These are phyloP conservation scores for Siniperca scherzeri DNA, from an alignment of 2,797 vertebrate genomes.

Conservation along the genomic window DNA sequence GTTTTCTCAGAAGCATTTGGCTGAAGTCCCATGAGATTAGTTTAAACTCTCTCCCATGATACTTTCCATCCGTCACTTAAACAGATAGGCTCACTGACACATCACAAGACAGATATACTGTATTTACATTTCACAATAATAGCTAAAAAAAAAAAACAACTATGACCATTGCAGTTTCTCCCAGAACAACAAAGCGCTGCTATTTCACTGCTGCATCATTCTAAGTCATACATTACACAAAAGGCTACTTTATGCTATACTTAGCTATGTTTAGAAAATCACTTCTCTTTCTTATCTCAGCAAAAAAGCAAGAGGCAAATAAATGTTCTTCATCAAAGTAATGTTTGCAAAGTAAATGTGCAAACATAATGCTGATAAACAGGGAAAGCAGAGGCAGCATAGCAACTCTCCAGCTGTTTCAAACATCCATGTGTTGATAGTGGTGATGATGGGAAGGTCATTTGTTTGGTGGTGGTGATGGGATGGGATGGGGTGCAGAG, in stretches of 20 bases:
- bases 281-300: constrained; percentile 20
- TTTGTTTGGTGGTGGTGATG: constrained; percentile 8
- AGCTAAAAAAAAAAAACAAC: constrained; percentile 9
- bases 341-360: constrained; percentile 63
- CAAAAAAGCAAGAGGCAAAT: constrained; percentile 23
- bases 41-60: constrained; percentile 9
- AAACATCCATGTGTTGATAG: constrained; percentile 36
- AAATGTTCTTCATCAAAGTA: constrained; percentile 43
- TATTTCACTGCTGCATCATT: constrained; percentile 25
- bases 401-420: constrained; percentile 43
- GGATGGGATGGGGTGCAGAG: neutral
- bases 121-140: constrained; percentile 8
- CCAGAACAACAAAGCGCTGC: constrained; percentile 5
- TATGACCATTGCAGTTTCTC: neutral
- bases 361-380: constrained; percentile 42
- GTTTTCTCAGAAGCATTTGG: constrained; percentile 2
- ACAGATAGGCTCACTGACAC: neutral
- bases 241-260: neutral
- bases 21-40: constrained; percentile 4
- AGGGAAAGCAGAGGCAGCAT: constrained; percentile 45
- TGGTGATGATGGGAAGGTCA: constrained; percentile 4
- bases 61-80: neutral
- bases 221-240: neutral
- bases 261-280: constrained; percentile 4
- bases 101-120: constrained; percentile 24